Conservation (phyloP, 2,888 invertebrate species). For the Tachina grossa region DNA sequence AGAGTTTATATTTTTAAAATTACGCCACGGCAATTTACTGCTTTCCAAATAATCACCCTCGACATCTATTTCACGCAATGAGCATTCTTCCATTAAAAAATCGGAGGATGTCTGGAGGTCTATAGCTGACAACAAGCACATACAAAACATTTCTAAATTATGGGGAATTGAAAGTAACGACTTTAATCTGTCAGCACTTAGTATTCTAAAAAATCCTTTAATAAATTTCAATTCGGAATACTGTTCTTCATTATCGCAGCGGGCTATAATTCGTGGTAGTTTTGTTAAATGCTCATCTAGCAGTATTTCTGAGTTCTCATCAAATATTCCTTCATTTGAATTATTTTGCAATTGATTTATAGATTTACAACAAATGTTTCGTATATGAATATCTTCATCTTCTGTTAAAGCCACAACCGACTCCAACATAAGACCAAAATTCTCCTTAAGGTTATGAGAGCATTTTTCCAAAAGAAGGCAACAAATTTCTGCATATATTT, state of each 20-base stretch:
- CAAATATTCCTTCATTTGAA: constrained; percentile 75
- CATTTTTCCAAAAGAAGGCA: constrained; percentile 85
- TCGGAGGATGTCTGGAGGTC: constrained; percentile 84
- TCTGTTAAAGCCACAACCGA: constrained; percentile 87
- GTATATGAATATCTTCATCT: constrained; percentile 86
- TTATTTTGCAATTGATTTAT: constrained; percentile 80
- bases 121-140: constrained; percentile 84
- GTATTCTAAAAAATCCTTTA: constrained; percentile 86
- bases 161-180: constrained; percentile 84
- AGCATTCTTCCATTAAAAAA: constrained; percentile 84
- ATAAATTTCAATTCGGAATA: constrained; percentile 86
- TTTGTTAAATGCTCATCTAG: constrained; percentile 84
- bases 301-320: constrained; percentile 84
- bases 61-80: constrained; percentile 76
- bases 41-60: constrained; percentile 81
- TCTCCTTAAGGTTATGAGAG: constrained; percentile 86
- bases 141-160: constrained; percentile 85
- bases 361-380: constrained; percentile 81
- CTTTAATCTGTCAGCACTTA: constrained; percentile 85
- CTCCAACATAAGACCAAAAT: constrained; percentile 86
- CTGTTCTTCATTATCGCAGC: constrained; percentile 87
- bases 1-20: constrained; percentile 85
- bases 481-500: constrained; percentile 86
- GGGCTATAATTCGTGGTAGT: constrained; percentile 87
- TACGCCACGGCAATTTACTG: constrained; percentile 85